phyloP scores from a whole-genome alignment of 1,140 invertebrate species.

The Chrysomallon squamiferum region DNA sequence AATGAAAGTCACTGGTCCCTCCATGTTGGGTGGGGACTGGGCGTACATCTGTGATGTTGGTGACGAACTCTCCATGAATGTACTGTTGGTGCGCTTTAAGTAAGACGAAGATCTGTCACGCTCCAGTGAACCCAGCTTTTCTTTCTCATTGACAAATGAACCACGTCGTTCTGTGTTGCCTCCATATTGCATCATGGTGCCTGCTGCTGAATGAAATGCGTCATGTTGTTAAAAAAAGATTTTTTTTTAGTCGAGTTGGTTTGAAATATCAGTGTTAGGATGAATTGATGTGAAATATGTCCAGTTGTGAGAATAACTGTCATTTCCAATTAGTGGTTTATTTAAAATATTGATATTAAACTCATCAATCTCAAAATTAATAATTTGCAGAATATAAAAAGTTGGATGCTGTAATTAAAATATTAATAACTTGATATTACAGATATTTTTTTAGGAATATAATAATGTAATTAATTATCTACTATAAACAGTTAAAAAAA shows the following conservation, averaged over 20 bases:
- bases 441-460: too few relatives aligned
- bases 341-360: too few relatives aligned
- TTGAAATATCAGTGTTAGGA: neutral
- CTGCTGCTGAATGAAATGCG: constrained; percentile 7
- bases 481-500: too few relatives aligned
- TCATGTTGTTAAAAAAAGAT: neutral
- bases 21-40: constrained; percentile 65
- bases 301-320: too few relatives aligned
- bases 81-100: constrained; percentile 20
- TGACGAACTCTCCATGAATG: constrained; percentile 35
- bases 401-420: too few relatives aligned
- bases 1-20: constrained; percentile 79
- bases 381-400: too few relatives aligned
- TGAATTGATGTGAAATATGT: too few relatives aligned
- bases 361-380: too few relatives aligned
- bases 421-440: too few relatives aligned
- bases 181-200: constrained; percentile 33
- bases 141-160: constrained; percentile 21
- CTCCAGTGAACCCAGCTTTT: constrained; percentile 33
- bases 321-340: too few relatives aligned
- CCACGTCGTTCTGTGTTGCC: constrained; percentile 34
- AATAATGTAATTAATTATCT: too few relatives aligned
- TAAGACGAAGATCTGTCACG: constrained; percentile 32
- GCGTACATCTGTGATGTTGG: constrained; percentile 57
- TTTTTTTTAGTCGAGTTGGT: neutral